Evolutionary conservation across 2,797 vertebrate species (phyloP).

Genomic region (Micropoecilia bifurca): DNA sequence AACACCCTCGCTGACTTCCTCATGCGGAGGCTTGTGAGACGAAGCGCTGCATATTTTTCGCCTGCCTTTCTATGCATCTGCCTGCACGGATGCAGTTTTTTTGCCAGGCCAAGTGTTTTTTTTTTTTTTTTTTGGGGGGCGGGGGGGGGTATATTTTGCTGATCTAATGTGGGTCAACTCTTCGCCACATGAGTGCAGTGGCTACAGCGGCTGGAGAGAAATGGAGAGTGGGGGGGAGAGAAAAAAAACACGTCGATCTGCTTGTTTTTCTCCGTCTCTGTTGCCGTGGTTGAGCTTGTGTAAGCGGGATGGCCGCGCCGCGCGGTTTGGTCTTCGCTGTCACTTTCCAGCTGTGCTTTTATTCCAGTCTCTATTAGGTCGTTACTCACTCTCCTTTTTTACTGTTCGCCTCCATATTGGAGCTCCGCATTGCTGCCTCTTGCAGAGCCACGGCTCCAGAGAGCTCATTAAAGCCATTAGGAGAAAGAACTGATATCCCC

Average conservation of each 20-base stretch:
- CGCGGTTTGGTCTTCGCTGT: slow-evolving; percentile 15
- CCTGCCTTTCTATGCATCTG: background rate
- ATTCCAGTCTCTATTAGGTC: slow-evolving; percentile 43
- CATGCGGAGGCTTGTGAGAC: slow-evolving; percentile 42
- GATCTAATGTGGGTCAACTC: slow-evolving; percentile 71
- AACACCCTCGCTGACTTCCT: slow-evolving; percentile 73
- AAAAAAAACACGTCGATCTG: background rate
- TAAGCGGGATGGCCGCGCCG: background rate
- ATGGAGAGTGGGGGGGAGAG: too few relatives aligned
- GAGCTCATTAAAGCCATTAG: slow-evolving; percentile 74
- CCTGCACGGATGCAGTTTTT: slow-evolving; percentile 38
- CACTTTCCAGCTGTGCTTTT: slow-evolving; percentile 28
- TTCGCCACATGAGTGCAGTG: slow-evolving; percentile 50
- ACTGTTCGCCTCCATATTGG: slow-evolving; percentile 30
- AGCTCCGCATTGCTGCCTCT: slow-evolving; percentile 26
- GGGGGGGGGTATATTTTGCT: slow-evolving; percentile 53
- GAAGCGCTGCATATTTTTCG: slow-evolving; percentile 8
- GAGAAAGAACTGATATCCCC: slow-evolving; percentile 37
- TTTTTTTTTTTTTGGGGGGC: too few relatives aligned
- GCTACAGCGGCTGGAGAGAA: slow-evolving; percentile 23
- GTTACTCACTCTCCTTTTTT: slow-evolving; percentile 44
- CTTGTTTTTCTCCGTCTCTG: background rate
- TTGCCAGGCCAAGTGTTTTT: slow-evolving; percentile 66
- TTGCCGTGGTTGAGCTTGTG: background rate
- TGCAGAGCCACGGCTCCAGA: slow-evolving; percentile 45